These are phyloP conservation scores for Pheosia gnoma DNA, from an alignment of 2,888 invertebrate species.

Conservation along the genomic window DNA sequence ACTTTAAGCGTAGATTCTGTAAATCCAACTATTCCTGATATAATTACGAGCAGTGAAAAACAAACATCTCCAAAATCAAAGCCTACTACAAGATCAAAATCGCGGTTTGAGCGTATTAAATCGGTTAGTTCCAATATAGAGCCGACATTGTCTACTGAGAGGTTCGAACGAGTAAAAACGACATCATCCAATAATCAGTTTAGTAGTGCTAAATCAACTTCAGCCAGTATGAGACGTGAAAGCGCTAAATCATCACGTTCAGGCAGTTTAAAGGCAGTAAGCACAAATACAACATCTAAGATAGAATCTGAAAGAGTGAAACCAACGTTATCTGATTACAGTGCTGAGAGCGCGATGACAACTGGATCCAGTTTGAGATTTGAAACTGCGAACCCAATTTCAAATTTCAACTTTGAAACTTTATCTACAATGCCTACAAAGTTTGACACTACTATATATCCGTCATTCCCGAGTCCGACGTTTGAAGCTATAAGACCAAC, in stretches of 20 bases:
- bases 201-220: background rate
- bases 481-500: constrained; percentile 19
- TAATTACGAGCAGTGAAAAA: background rate
- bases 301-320: constrained; percentile 1
- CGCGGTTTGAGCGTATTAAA: background rate
- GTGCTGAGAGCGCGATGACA: background rate
- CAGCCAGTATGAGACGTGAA: background rate
- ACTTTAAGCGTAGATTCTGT: background rate
- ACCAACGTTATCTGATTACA: background rate
- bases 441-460: constrained; percentile 1
- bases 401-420: background rate
- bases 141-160: background rate
- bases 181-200: background rate
- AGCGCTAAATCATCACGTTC: background rate
- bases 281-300: background rate
- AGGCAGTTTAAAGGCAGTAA: background rate
- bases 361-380: background rate
- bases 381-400: constrained; percentile 1
- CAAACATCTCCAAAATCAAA: background rate
- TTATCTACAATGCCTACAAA: background rate
- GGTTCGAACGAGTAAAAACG: background rate
- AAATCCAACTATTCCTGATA: background rate
- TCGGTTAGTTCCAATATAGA: background rate
- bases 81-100: background rate
- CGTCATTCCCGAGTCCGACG: constrained; percentile 6